A percentile compares a stretch with the other conserved stretches of the same genome.
phyloP scores from a whole-genome alignment of 2,888 invertebrate genomes.

The Leptodirus hochenwartii region DNA sequence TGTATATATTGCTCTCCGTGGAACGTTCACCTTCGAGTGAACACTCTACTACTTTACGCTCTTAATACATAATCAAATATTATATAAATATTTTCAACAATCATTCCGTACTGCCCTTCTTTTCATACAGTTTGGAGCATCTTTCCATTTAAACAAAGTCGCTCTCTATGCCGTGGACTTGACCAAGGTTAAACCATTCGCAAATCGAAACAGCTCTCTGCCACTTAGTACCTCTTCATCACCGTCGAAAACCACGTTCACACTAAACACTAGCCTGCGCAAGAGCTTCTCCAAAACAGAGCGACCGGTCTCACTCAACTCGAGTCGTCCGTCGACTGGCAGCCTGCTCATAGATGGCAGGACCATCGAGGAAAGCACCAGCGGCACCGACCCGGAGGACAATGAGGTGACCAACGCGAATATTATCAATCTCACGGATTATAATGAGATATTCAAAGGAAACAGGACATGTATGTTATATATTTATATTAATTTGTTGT shows the following conservation, averaged over 20 bases:
- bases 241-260: slow-evolving; percentile 27
- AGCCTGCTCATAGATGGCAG: slow-evolving; percentile 46
- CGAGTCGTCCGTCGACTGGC: slow-evolving; percentile 24
- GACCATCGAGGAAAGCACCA: slow-evolving; percentile 58
- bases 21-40: too few species aligned
- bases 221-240: background rate
- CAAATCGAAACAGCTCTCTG: slow-evolving; percentile 22
- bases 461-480: slow-evolving; percentile 58
- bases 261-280: slow-evolving; percentile 50
- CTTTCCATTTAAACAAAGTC: slow-evolving; percentile 71
- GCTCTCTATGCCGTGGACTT: slow-evolving; percentile 76
- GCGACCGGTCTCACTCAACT: slow-evolving; percentile 39
- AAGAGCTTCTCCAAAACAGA: slow-evolving; percentile 63
- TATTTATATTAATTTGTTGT: too few species aligned
- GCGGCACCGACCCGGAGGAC: slow-evolving; percentile 64
- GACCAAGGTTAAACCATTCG: slow-evolving; percentile 63
- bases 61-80: too few species aligned
- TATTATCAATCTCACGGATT: slow-evolving; percentile 61
- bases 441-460: slow-evolving; percentile 66
- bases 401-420: slow-evolving; percentile 51
- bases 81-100: too few species aligned
- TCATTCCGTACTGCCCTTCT: too few species aligned
- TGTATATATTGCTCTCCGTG: too few species aligned
- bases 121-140: slow-evolving; percentile 82
- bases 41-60: too few species aligned